Percentiles rank a stretch among this genome's conserved stretches.
These are phyloP conservation scores for Pherbina coryleti DNA, from an alignment of 2,888 invertebrate species.

Conservation along the genomic window DNA sequence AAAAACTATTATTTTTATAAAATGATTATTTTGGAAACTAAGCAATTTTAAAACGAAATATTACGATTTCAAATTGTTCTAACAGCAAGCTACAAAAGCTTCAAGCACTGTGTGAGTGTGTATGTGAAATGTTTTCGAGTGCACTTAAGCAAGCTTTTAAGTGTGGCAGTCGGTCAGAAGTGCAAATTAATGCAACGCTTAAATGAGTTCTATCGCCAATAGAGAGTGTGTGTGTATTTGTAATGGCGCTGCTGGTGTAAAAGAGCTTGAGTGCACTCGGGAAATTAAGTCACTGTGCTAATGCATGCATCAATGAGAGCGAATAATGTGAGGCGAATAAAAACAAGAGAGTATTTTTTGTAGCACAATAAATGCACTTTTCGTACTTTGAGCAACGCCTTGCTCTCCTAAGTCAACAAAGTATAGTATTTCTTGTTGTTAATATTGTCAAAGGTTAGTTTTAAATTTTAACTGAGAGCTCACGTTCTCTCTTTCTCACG, in stretches of 20 bases:
- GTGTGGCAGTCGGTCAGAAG: background rate
- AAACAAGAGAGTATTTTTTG: background rate
- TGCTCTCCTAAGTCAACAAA: background rate
- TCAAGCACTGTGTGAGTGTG: too few relatives aligned
- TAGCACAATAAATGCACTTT: background rate
- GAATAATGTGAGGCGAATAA: background rate
- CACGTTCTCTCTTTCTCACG: background rate
- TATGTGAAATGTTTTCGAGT: too few relatives aligned
- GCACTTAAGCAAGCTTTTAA: background rate
- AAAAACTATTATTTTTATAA: background rate
- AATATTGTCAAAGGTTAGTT: conserved; percentile 14
- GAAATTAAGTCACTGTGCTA: conserved; percentile 22
- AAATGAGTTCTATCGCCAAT: background rate
- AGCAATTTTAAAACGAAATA: too few relatives aligned
- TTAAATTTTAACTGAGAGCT: background rate
- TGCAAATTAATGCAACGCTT: background rate
- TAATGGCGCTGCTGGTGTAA: background rate
- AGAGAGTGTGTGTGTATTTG: too few relatives aligned
- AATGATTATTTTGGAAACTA: too few relatives aligned
- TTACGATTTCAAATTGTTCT: too few relatives aligned
- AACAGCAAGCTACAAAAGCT: too few relatives aligned
- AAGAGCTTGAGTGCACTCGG: background rate
- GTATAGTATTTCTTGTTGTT: background rate
- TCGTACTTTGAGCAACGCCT: background rate
- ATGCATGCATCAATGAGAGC: background rate